These are phyloP conservation scores for Mirza zaza DNA, from an alignment of 2,113 vertebrate species.

Conservation along the genomic window DNA sequence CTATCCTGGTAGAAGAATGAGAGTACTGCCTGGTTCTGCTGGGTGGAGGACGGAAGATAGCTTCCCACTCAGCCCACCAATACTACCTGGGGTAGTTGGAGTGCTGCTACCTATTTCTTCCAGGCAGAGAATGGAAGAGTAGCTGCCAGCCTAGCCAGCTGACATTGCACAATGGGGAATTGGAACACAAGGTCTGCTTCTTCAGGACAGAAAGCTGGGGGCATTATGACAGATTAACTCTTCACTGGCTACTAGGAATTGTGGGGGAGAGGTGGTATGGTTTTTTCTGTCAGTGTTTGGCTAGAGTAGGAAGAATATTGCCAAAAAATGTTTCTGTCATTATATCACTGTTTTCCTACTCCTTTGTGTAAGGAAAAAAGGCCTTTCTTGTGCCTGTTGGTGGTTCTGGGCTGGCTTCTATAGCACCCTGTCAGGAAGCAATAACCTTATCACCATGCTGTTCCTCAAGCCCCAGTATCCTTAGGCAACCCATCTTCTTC, in stretches of 20 bases:
- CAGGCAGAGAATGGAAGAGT: neutral
- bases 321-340: neutral
- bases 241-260: neutral
- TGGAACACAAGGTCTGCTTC: neutral
- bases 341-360: neutral
- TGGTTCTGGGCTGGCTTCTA: neutral
- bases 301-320: neutral
- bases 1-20: neutral
- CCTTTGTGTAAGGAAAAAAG: neutral
- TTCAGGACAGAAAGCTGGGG: neutral
- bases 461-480: neutral
- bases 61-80: too few relatives aligned
- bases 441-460: neutral
- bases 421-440: neutral
- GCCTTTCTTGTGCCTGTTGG: neutral
- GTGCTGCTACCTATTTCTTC: neutral
- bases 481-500: neutral
- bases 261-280: neutral
- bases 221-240: neutral
- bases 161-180: neutral
- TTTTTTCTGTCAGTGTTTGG: neutral
- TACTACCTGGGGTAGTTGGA: neutral
- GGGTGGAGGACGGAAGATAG: neutral
- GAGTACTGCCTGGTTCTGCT: neutral
- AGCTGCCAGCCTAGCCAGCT: neutral